These are phyloP conservation scores for Brotula barbata DNA, from an alignment of 2,797 vertebrate species.

Conservation along the genomic window DNA sequence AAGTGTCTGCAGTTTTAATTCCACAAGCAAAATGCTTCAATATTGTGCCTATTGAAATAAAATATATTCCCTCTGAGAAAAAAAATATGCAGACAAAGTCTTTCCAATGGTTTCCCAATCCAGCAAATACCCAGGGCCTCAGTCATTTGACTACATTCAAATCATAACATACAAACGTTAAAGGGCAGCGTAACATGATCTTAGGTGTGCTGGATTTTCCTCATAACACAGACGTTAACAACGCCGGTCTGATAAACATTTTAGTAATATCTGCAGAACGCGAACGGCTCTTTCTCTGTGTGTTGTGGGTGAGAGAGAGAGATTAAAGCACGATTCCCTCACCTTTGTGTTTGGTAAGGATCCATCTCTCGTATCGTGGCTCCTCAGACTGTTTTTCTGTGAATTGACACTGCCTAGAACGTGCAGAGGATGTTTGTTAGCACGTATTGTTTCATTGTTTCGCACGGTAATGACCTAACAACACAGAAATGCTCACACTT, in stretches of 20 bases:
- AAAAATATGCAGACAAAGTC: background rate
- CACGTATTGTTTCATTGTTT: slow-evolving; percentile 32
- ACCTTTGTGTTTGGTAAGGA: slow-evolving; percentile 36
- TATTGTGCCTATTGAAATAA: background rate
- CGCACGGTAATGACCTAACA: slow-evolving; percentile 19
- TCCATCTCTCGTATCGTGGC: slow-evolving; percentile 41
- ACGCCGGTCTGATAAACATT: background rate
- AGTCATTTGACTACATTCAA: slow-evolving; percentile 61
- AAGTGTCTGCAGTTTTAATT: background rate
- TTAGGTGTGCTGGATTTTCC: background rate
- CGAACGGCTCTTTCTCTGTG: background rate
- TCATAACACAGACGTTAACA: background rate
- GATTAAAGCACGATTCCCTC: background rate
- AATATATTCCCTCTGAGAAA: background rate
- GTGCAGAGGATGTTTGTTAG: slow-evolving; percentile 26
- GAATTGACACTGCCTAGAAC: slow-evolving; percentile 63
- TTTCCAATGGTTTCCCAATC: background rate
- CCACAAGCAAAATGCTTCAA: background rate
- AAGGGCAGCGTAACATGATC: slow-evolving; percentile 1
- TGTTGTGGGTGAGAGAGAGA: background rate
- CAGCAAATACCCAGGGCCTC: background rate
- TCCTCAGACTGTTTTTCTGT: slow-evolving; percentile 40
- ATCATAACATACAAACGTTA: slow-evolving; percentile 16
- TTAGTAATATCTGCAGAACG: background rate
- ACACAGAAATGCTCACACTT: background rate